phyloP scores from a whole-genome alignment of 1,140 invertebrate genomes.

The Glossosoma conforme region DNA sequence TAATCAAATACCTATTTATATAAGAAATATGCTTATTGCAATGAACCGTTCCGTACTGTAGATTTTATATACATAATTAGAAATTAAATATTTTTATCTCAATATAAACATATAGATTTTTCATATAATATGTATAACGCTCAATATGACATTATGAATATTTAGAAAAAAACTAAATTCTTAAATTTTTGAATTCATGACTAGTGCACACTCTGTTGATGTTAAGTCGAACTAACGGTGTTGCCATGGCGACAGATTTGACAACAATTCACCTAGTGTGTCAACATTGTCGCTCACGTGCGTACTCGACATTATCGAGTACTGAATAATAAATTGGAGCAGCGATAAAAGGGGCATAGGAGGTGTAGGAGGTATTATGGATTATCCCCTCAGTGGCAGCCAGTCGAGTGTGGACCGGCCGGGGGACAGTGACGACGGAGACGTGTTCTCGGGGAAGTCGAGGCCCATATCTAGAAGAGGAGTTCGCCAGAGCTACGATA shows the following conservation, averaged over 20 bases:
- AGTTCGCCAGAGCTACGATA: slow-evolving; percentile 13
- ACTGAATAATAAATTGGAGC: slow-evolving; percentile 1
- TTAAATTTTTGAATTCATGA: no score
- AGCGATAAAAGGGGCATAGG: not conserved
- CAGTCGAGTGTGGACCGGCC: slow-evolving; percentile 19
- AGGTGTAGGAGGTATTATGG: no score
- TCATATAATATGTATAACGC: no score
- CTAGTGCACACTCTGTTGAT: not conserved
- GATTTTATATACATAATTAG: no score
- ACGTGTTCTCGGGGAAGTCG: not conserved
- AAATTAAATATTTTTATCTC: no score
- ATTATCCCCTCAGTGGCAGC: slow-evolving; percentile 23
- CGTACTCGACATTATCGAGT: slow-evolving; percentile 1
- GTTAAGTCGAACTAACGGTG: not conserved
- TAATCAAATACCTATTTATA: no score
- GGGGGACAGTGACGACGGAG: slow-evolving; percentile 2
- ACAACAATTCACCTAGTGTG: slow-evolving; percentile 16
- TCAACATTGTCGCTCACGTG: slow-evolving; percentile 7
- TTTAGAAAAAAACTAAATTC: no score
- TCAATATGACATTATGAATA: no score
- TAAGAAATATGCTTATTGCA: no score
- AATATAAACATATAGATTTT: no score
- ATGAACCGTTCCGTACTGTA: no score
- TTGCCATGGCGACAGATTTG: slow-evolving; percentile 15
- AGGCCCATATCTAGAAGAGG: slow-evolving; percentile 25